Base-by-base conservation (phyloP, 2,113 vertebrate genomes). In the Macheiramphus alcinus region DNA sequence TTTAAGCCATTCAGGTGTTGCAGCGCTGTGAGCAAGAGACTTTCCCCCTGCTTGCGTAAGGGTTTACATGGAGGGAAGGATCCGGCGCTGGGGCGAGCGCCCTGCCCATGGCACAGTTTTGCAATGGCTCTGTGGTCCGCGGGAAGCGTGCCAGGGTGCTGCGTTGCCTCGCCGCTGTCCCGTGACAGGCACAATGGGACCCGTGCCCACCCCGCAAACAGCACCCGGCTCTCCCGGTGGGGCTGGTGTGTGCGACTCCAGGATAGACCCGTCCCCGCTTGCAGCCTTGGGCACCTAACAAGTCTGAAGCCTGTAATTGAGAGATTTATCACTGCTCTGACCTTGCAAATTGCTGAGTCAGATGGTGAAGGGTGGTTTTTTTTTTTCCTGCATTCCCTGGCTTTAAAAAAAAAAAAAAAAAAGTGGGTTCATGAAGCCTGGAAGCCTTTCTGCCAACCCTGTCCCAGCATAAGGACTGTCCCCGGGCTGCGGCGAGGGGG, bases 271-370 rank as follows among this genome's bases (percentile, higher is more conserved):
- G 9, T 47, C 63, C 84, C 23, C 21, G 1, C 85, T 47, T 3
- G 1, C 55, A 68, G 87, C 84, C 63, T 47, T 34, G 86, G 50
- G 62, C 79, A 25, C 73, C 52, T 4, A 20, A 29, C 31, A 5
- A 16, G 27, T 18, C 56, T 29, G 1, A 36, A 43, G 71, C 43
- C 52, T 0, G 2, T 11, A 25, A 34, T 1, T 2, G 20, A 6
- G 47, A 61, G 73, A 73, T 84, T 73, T 58, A 70, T 67, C 66
- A 50, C 71, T 66, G 18, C 55, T 66, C 16, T 95, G 94, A 96
- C 96, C 96, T 97, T 95, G 91, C 4, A 11, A 22, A 55, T n/a
- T 86, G 96, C 93, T 96, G 96, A 97, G 86, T 96, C 96, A 96
- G 79, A n/a, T 11, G 31, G 34, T 4, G 21, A 74, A 90, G 74